These are phyloP conservation scores for Tolmerus cingulatus DNA, from an alignment of 2,888 invertebrate genomes.

Conservation along the genomic window DNA sequence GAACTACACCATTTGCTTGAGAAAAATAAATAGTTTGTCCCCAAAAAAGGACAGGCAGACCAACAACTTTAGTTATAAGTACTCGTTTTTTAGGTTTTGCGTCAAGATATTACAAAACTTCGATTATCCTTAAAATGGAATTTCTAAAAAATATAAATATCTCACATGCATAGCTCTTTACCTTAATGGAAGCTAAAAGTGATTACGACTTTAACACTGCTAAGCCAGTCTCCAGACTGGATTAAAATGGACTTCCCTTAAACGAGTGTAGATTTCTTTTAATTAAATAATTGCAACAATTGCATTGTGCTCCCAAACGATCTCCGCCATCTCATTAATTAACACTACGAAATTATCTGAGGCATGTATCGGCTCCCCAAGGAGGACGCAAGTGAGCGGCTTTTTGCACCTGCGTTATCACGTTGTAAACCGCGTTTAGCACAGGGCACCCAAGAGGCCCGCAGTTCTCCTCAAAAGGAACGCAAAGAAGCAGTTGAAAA, in stretches of 20 bases:
- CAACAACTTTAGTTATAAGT: background rate
- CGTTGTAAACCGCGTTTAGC: background rate
- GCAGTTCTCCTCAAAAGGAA: conserved; percentile 21
- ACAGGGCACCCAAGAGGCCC: background rate
- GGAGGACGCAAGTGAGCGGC: background rate
- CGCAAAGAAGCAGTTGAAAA: background rate
- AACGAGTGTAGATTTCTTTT: conserved; percentile 12
- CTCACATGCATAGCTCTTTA: background rate
- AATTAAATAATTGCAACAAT: conserved; percentile 49
- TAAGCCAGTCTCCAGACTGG: background rate
- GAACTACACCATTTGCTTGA: too few species aligned
- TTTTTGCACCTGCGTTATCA: conserved; percentile 30
- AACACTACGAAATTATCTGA: conserved; percentile 45
- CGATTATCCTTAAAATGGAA: background rate
- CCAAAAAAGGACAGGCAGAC: background rate
- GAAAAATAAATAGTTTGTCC: background rate
- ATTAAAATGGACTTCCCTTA: background rate
- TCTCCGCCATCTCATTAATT: conserved; percentile 47
- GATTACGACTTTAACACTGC: background rate
- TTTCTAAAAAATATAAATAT: background rate
- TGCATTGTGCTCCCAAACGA: conserved; percentile 44
- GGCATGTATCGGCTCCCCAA: conserved; percentile 32
- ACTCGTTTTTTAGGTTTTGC: background rate
- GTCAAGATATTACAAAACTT: background rate
- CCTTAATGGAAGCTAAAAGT: background rate